phyloP scores from a whole-genome alignment of 1,140 invertebrate species.

The Acromyrmex charruanus region DNA sequence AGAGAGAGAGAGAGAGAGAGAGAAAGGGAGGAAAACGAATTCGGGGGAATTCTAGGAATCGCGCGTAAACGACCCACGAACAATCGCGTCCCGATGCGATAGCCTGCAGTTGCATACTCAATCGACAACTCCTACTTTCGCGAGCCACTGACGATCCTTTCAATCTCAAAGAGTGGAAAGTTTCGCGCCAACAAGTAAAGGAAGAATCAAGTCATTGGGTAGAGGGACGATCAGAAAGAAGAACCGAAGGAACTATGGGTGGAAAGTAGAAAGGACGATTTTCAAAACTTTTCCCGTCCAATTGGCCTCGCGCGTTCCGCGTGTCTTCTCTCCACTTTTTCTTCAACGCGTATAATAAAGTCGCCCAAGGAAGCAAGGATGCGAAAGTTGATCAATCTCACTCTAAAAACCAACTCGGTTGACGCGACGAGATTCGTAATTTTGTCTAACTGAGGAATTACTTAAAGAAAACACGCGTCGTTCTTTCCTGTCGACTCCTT shows the following conservation, averaged over 20 bases:
- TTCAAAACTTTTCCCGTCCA: constrained; percentile 65
- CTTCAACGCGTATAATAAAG: constrained; percentile 50
- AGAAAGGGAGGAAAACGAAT: background rate
- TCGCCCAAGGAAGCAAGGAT: constrained; percentile 53
- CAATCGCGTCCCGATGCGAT: constrained; percentile 40
- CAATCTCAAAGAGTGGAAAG: constrained; percentile 57
- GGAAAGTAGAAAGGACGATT: background rate
- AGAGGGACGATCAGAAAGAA: constrained; percentile 30
- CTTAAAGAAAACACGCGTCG: constrained; percentile 39
- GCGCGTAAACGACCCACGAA: constrained; percentile 29
- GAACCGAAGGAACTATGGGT: constrained; percentile 21
- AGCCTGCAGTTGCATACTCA: constrained; percentile 46
- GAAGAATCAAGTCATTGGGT: constrained; percentile 29
- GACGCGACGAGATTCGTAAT: constrained; percentile 63
- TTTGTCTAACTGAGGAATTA: constrained; percentile 74
- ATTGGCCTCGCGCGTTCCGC: constrained; percentile 40
- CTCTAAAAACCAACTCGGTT: background rate
- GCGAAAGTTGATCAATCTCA: constrained; percentile 36
- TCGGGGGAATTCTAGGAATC: background rate
- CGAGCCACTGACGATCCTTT: constrained; percentile 42
- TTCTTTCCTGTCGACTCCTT: background rate
- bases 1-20: background rate
- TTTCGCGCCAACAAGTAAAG: constrained; percentile 57
- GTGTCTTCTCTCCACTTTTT: background rate
- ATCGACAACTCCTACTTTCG: constrained; percentile 40